A percentile compares a stretch with the other conserved stretches of the same genome.
Evolutionary conservation across 2,888 invertebrate species (phyloP).

Genomic region (Drosophila emarginata): DNA sequence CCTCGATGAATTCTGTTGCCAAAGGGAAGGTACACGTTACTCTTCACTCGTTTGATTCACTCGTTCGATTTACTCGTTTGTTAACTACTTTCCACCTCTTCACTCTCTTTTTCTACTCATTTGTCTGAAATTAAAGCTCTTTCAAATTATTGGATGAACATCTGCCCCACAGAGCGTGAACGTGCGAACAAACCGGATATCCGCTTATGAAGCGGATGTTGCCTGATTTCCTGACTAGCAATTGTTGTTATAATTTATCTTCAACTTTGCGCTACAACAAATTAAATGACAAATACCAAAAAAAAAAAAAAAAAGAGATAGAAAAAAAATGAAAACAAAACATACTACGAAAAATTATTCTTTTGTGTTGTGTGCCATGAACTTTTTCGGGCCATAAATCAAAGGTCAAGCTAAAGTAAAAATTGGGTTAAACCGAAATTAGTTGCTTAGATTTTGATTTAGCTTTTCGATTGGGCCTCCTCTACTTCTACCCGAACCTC

Average conservation of each 20-base stretch:
- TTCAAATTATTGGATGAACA: neutral
- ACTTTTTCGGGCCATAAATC: conserved; percentile 55
- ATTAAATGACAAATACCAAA: conserved; percentile 56
- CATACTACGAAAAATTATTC: conserved; percentile 34
- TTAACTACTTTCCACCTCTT: too few species aligned
- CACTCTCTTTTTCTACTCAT: neutral
- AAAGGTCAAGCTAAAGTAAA: conserved; percentile 55
- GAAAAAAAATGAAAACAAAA: neutral
- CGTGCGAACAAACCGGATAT: conserved; percentile 73
- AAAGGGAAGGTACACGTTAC: too few species aligned
- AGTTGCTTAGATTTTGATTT: conserved; percentile 72
- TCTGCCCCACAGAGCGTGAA: conserved; percentile 54
- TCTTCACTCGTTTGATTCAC: too few species aligned
- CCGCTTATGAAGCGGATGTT: conserved; percentile 72
- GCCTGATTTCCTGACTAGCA: conserved; percentile 66
- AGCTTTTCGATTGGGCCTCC: conserved; percentile 63
- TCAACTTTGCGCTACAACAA: conserved; percentile 44
- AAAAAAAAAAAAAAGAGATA: neutral
- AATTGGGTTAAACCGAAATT: conserved; percentile 75
- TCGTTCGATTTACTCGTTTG: too few species aligned
- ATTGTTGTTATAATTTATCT: conserved; percentile 63
- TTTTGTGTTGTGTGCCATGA: conserved; percentile 21
- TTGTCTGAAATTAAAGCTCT: neutral
- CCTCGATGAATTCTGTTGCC: too few species aligned
- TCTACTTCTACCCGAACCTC: neutral